Conservation (phyloP, 37 sponge, comb jelly and placozoan species). For the Halisarca cf. caerulea region DNA sequence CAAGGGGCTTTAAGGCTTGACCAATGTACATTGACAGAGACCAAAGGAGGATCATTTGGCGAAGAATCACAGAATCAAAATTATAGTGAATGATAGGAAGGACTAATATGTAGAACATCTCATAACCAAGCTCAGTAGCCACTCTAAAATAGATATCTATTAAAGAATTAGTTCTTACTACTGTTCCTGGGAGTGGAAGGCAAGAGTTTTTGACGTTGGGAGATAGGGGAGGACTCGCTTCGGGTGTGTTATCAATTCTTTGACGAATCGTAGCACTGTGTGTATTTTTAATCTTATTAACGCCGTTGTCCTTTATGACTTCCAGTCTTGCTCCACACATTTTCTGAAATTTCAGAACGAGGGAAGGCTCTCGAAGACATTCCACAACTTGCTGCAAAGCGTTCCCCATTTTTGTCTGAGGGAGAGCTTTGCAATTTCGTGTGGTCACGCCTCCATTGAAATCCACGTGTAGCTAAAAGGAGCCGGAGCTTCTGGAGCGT, state of each 20-base stretch:
- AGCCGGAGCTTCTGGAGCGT: no score
- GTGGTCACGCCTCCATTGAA: no score
- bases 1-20: constrained; percentile 78
- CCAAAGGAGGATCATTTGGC: constrained; percentile 72
- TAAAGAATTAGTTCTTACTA: constrained; percentile 57
- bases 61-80: constrained; percentile 54
- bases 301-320: not conserved
- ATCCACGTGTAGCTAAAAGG: no score
- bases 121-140: constrained; percentile 86
- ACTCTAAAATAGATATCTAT: constrained; percentile 80
- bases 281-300: not conserved
- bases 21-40: constrained; percentile 87
- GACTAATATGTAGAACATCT: constrained; percentile 88
- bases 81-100: constrained; percentile 74
- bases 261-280: no score
- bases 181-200: not conserved
- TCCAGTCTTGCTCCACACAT: constrained; percentile 33
- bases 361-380: constrained; percentile 51
- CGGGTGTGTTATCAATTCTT: not conserved
- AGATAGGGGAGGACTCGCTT: not conserved
- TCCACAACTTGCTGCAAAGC: not conserved
- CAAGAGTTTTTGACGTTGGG: not conserved
- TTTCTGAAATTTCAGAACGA: constrained; percentile 65
- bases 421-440: not conserved
- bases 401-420: not conserved